Evolutionary conservation across 2,113 vertebrate species (phyloP), one percentile per base, ranked within the genome.

Genomic region (Lepidothrix coronata): DNA sequence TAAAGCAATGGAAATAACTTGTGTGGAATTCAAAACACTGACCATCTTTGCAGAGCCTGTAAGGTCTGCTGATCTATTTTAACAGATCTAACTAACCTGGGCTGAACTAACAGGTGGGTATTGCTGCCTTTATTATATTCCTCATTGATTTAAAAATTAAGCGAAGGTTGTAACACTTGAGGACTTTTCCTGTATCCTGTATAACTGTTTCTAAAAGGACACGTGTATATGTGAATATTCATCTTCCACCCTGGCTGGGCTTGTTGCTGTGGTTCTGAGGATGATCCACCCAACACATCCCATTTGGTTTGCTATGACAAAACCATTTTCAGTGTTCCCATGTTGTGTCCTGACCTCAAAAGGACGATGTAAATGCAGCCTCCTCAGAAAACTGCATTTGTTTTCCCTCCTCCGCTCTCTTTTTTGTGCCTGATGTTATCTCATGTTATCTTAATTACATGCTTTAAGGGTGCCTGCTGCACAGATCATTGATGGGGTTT

Each of bases 381-480:
- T 93, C 84, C 80, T 93, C 88, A 77, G 85, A 94, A 96, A 91
- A 51, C 48, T 49, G 43, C 78, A 31, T 85, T 93, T 91, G 79
- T 52, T 18, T 33, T 92, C 51, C 77, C 87, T 95, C 84, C 68
- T 84, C 89, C 24, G 5, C 89, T 79, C 54, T 39, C 79, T 81
- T 90, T 86, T 93, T 33, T 48, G 33, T 58, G 76, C 79, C 92
- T 77, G 90, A 97, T 97, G 94, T 73, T 97, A 95, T 97, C 96
- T 93, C 48, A 23, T 39, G 71, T 95, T 97, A 95, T 97, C 96
- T 95, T 97, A 98, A 97, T 96, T 97, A 92, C 92, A 93, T 89
- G 80, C 96, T 98, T 97, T 96, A 93, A 97, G 96, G 96, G 49
- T 91, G 88, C 49, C 18, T 95, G 93, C 94, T 92, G 89, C 87